Percentiles rank a stretch among this genome's conserved stretches.
Conservation (phyloP, 2,888 invertebrate species). For the Drosophila neutralis region DNA sequence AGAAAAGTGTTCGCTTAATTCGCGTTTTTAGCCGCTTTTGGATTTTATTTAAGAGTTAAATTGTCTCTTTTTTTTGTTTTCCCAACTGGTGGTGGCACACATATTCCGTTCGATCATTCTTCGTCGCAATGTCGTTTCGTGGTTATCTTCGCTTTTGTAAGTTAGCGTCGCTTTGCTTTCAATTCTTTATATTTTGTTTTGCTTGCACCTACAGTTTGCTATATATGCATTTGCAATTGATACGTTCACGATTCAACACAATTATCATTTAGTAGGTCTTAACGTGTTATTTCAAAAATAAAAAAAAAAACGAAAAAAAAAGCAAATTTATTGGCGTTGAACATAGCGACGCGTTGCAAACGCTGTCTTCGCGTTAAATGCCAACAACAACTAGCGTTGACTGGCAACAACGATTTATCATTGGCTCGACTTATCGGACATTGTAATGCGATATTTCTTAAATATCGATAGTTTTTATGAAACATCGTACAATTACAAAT, state of each 20-base stretch:
- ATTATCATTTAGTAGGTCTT: slow-evolving; percentile 41
- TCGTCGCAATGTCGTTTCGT: slow-evolving; percentile 55
- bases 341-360: slow-evolving; percentile 52
- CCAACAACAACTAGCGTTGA: slow-evolving; percentile 49
- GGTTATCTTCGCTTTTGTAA: slow-evolving; percentile 49
- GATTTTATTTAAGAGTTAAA: slow-evolving; percentile 40
- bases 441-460: not conserved
- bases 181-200: slow-evolving; percentile 29
- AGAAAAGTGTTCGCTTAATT: slow-evolving; percentile 37
- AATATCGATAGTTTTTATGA: not conserved
- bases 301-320: slow-evolving; percentile 43
- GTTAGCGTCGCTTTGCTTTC: slow-evolving; percentile 52
- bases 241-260: slow-evolving; percentile 38
- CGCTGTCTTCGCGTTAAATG: slow-evolving; percentile 56
- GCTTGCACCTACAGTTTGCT: slow-evolving; percentile 27
- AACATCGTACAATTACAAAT: not conserved
- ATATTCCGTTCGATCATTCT: slow-evolving; percentile 59
- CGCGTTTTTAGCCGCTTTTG: slow-evolving; percentile 34
- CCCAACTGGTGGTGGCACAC: slow-evolving; percentile 49
- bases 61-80: slow-evolving; percentile 37
- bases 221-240: slow-evolving; percentile 41
- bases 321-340: slow-evolving; percentile 43
- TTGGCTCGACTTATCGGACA: slow-evolving; percentile 12
- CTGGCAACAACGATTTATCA: slow-evolving; percentile 1
- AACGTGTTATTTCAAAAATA: slow-evolving; percentile 61